A percentile compares a stretch with the other conserved stretches of the same genome.
Evolutionary conservation across 2,797 vertebrate species (phyloP).

Genomic region (Crocodylus rhombifer): DNA sequence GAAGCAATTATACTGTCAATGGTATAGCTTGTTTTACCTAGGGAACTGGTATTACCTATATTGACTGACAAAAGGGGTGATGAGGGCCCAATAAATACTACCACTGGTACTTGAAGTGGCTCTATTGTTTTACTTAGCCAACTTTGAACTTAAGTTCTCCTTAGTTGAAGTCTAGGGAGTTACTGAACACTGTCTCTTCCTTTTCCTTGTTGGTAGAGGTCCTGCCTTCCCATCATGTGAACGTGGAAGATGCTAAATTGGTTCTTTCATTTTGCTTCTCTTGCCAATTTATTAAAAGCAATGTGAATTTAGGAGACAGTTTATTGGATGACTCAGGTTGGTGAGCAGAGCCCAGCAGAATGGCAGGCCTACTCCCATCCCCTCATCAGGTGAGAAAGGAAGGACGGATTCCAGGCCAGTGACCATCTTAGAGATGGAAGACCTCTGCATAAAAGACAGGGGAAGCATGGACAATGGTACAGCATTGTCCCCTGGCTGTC

Average conservation of each 20-base stretch:
- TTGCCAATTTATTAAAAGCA: background rate
- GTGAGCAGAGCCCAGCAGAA: background rate
- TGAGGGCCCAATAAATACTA: background rate
- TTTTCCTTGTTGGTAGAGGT: conserved; percentile 53
- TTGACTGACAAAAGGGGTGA: background rate
- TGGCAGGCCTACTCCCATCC: background rate
- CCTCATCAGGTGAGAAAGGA: background rate
- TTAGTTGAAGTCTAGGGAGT: background rate
- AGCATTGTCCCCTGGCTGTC: background rate
- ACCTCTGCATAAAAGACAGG: background rate
- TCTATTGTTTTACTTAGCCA: background rate
- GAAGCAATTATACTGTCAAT: no score
- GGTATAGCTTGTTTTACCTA: background rate
- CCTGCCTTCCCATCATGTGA: conserved; percentile 56
- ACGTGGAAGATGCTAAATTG: conserved; percentile 20
- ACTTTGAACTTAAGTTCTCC: background rate
- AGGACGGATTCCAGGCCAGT: accelerated
- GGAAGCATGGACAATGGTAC: background rate
- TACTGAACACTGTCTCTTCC: background rate
- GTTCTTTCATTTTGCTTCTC: background rate
- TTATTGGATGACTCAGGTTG: background rate
- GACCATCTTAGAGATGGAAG: background rate
- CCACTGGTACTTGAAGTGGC: background rate
- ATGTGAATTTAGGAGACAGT: background rate
- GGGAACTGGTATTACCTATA: background rate